Base-by-base conservation (phyloP, 2,113 vertebrate species). In the Hippocampus comes region DNA sequence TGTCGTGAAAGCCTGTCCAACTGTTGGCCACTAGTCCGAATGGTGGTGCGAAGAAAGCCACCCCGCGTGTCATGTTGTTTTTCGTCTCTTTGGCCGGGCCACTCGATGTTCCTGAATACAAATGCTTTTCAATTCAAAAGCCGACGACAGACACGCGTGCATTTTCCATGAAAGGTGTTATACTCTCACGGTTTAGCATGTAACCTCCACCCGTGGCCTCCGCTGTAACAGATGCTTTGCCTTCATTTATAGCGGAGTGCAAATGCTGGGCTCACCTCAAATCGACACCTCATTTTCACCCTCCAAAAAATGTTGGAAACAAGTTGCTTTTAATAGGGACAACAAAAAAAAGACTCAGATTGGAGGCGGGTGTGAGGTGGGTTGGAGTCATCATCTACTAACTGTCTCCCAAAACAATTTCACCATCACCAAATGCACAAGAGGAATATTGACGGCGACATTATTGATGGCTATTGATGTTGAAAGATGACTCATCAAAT, bases 1-100 rank as follows among this genome's bases (percentile, higher is more conserved):
- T 77, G 53, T 73, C 71, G 64, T 27, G 20, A 51, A 63, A 77
- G 63, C 63, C 72, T 6, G 34, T 64, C 42, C 53, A 65, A 49
- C 43, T 77, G 66, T 75, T 73, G 74, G 72, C 59, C 70, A 57
- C 30, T 63, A 68, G 73, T 74, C 67, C 30, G 75, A 38, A 71
- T 75, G 71, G 69, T 83, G 74, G 72, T 80, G 38, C 48, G 56
- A 72, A 82, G 55, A 77, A 55, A 66, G 60, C 48, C 81, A 57
- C 42, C 34, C 34, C 51, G n/a, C 72, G 48, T 78, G 65, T 61
- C 51, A 34, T 69, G 55, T 71, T 63, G 25, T 82, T 76, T 79
- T 60, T 78, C 72, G 75, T 27, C 78, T 71, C 80, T 72, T 76
- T 25, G 30, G 67, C 61, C 67, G 34, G 21, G 41, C 72, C 53